These are phyloP conservation scores for Sebastes melanostomus DNA, from an alignment of 2,797 vertebrate genomes.

Conservation along the genomic window DNA sequence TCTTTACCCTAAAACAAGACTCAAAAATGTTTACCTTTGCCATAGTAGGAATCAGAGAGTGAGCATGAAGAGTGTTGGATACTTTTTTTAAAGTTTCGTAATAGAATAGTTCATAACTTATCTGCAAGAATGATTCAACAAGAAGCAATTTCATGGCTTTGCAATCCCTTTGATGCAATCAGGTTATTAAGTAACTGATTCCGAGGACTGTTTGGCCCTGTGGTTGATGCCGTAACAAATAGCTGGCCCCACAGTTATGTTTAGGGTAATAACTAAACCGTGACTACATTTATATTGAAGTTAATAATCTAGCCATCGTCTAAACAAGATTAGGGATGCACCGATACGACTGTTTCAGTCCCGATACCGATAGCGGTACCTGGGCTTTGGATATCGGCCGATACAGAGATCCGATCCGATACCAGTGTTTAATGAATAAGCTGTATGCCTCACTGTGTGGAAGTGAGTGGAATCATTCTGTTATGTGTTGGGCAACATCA, in stretches of 20 bases:
- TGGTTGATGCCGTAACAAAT: not conserved
- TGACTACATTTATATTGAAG: not conserved
- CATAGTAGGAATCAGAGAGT: not conserved
- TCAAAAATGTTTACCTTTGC: not conserved
- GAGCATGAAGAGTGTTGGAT: not conserved
- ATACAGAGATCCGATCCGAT: too few species aligned
- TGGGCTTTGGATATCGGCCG: too few species aligned
- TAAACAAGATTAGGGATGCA: too few species aligned
- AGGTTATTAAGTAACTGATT: constrained; percentile 9
- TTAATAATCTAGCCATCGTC: too few species aligned
- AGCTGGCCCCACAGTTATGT: not conserved
- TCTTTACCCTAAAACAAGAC: not conserved
- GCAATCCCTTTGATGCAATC: constrained; percentile 20
- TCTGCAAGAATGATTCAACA: constrained; percentile 4
- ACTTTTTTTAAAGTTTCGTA: not conserved
- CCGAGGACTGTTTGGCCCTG: not conserved
- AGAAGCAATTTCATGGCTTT: constrained; percentile 1
- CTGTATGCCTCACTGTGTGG: too few species aligned
- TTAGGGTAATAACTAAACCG: not conserved
- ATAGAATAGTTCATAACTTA: not conserved
- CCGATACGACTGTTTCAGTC: too few species aligned
- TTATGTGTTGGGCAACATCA: too few species aligned
- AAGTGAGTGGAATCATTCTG: too few species aligned
- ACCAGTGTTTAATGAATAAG: too few species aligned
- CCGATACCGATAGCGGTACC: too few species aligned